Evolutionary conservation across 2,888 invertebrate genomes (phyloP), one percentile per base, ranked within the genome.

Genomic region (Drosophila atripex): DNA sequence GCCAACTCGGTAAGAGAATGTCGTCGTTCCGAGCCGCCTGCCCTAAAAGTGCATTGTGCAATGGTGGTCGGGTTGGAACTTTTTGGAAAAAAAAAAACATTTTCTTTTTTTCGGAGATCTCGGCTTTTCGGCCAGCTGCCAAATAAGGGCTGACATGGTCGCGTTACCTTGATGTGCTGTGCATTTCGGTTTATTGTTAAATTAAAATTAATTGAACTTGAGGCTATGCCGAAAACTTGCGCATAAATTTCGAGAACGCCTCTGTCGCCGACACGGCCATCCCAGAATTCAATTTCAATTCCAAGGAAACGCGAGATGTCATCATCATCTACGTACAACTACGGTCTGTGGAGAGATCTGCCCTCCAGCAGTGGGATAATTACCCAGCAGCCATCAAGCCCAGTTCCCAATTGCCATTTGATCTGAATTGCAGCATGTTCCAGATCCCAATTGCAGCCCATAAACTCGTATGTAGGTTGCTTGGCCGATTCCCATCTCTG

Each of bases 171-270:
- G 83, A 82, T 58, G 55, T 54, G 50, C 70, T 61, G 53, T 54
- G 50, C 70, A 59, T 53, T 61, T 54, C 35, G 41, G 47, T 69
- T 69, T 52, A 64, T 66, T 78, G 66, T 71, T 79, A 73, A 87
- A 84, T 84, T 87, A 76, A 86, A 87, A 77, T 84, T 76, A 84
- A 84, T 84, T 84, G 86, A 71, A 76, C 71, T 75, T 75, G 54
- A 57, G 57, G 54, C 59, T 61, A 50, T 58, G 70, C 35, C 71
- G 21, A 55, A 68, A 68, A 68, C 39, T 69, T 41, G 66, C 45
- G 77, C 73, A 83, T 75, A 87, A 78, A 83, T 85, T 87, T 71
- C 50, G 46, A 61, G 74, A 47, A 84, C 50, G 82, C 72, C 76
- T 68, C 72, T 59, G 63, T 49, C 16, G 52, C 25, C 30, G 52